Base-by-base conservation (phyloP, 2,113 vertebrate genomes). In the Gymnorhina tibicen region DNA sequence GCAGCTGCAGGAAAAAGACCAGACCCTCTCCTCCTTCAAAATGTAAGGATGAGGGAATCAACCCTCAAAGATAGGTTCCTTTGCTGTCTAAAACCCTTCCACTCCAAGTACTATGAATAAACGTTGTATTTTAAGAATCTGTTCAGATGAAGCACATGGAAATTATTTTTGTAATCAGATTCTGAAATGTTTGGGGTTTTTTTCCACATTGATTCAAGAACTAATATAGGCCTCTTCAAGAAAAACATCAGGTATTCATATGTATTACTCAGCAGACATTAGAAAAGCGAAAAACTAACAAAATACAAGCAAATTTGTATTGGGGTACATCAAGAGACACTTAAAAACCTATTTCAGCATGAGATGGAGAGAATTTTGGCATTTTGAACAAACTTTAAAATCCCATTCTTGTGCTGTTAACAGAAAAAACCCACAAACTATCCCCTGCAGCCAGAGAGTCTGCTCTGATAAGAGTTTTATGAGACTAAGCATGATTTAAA, bases 401-500 rank as follows among this genome's bases (percentile, higher is more conserved):
- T 67, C 68, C 27, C 76, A 94, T 95, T 95, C 75, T 91, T 90
- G 32, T 93, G 46, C 53, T 60, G 8, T 60, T 89, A n/a, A 44
- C 88, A 96, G 83, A 68, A 93, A 87, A 62, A 70, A 11, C 2
- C 6, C 8, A 21, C 62, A 80, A 95, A 95, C 64, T 81, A 80
- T 68, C 91, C 63, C 76, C 87, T 91, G 85, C 81, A 97, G 93
- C 67, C 85, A 96, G 76, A 86, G 69, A 97, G 79, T 66, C 76
- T 85, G 88, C 56, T 95, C 77, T 93, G 92, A 75, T 96, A 89
- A 93, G 87, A 92, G 53, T 89, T 96, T 93, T 94, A 87, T 50
- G 68, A 92, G 63, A 74, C 85, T 97, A 96, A 97, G 87, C 91
- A 93, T 78, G 75, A 92, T 86, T 96, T 93, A 78, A 97, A 87